Conservation (phyloP, 2,888 invertebrate genomes). For the Chydorus sphaericus region DNA sequence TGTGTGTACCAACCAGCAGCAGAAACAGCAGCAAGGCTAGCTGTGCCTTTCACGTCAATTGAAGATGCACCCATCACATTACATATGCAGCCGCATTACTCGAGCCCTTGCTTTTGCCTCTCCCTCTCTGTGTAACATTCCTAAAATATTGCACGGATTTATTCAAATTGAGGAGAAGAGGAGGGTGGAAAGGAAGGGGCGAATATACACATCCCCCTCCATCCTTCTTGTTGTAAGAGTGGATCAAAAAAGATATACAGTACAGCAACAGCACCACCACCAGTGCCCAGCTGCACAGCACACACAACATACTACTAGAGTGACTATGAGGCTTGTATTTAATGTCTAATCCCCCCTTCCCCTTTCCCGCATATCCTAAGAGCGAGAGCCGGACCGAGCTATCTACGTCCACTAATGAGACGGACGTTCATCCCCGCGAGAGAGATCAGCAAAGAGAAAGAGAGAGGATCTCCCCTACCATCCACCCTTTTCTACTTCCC, state of each 20-base stretch:
- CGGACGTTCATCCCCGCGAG: constrained; percentile 9
- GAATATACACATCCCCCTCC: no score
- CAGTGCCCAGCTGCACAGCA: neutral
- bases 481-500: neutral
- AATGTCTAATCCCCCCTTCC: constrained; percentile 3
- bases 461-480: neutral
- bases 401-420: constrained; percentile 11
- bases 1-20: constrained; percentile 3
- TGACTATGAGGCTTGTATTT: neutral
- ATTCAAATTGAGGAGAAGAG: constrained; percentile 1
- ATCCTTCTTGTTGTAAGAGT: no score
- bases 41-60: constrained; percentile 6
- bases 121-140: neutral
- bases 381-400: neutral
- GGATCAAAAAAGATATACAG: neutral
- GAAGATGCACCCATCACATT: constrained; percentile 8
- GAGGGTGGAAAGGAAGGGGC: no score
- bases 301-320: neutral
- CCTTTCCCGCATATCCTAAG: no score
- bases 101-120: constrained; percentile 1
- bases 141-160: constrained; percentile 7
- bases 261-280: neutral
- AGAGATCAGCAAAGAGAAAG: no score
- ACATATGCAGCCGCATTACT: constrained; percentile 6
- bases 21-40: neutral